phyloP scores from a whole-genome alignment of 2,888 invertebrate genomes.

The Lomographa bimaculata region DNA sequence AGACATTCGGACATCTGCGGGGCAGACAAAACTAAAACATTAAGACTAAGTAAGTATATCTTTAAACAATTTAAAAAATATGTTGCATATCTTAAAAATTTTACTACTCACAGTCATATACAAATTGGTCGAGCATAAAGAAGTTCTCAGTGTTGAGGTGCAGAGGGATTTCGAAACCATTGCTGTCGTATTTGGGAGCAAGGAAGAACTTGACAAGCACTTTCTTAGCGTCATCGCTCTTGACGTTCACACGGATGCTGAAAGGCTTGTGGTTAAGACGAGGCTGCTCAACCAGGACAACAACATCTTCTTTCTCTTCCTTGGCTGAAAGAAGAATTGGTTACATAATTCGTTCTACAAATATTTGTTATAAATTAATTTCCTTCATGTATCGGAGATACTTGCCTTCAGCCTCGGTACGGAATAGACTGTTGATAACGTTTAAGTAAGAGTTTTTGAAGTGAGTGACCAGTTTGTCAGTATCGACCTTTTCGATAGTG shows the following conservation, averaged over 20 bases:
- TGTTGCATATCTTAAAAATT: too few relatives aligned
- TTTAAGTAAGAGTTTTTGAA: slow-evolving; percentile 86
- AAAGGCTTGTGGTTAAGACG: slow-evolving; percentile 89
- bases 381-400: too few relatives aligned
- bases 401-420: slow-evolving; percentile 67
- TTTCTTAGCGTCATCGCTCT: slow-evolving; percentile 78
- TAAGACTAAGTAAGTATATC: too few relatives aligned
- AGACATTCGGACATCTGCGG: too few relatives aligned
- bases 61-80: too few relatives aligned
- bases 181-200: slow-evolving; percentile 87
- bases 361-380: too few relatives aligned
- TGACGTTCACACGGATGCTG: slow-evolving; percentile 84
- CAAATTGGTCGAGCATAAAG: slow-evolving; percentile 83
- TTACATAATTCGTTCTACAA: too few relatives aligned
- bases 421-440: slow-evolving; percentile 61
- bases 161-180: slow-evolving; percentile 77
- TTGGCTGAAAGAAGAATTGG: slow-evolving; percentile 52
- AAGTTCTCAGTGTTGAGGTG: slow-evolving; percentile 81
- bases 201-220: slow-evolving; percentile 85
- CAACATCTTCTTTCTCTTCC: slow-evolving; percentile 47
- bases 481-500: slow-evolving; percentile 84
- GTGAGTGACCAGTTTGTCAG: slow-evolving; percentile 87
- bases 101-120: slow-evolving; percentile 77
- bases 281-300: slow-evolving; percentile 84
- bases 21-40: not conserved